A percentile compares a stretch with the other conserved stretches of the same genome.
Conservation (phyloP, 1,140 invertebrate genomes). For the Neomicropteryx cornuta region DNA sequence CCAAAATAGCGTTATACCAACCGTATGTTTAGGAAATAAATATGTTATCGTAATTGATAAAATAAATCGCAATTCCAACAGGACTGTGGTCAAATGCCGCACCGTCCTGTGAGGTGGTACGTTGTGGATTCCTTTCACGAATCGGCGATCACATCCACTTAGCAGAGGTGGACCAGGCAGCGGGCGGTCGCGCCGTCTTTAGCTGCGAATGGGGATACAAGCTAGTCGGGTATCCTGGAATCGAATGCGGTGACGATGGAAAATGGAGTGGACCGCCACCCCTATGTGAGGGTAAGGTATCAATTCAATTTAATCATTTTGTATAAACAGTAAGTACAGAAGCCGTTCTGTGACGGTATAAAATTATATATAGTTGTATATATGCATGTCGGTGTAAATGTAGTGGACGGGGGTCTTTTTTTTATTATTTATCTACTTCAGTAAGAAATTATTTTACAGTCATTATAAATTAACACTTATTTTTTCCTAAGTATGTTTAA, state of each 20-base stretch:
- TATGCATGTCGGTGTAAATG: too few species aligned
- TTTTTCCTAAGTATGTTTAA: too few species aligned
- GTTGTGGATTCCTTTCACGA: conserved; percentile 53
- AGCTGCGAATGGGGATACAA: conserved; percentile 72
- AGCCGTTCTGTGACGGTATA: too few species aligned
- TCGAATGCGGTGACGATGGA: conserved; percentile 66
- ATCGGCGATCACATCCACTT: conserved; percentile 41
- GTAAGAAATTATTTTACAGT: too few species aligned
- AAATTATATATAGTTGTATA: too few species aligned
- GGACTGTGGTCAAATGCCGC: conserved; percentile 63
- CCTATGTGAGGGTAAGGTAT: conserved; percentile 51
- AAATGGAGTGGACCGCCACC: conserved; percentile 68
- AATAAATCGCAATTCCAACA: conserved; percentile 24
- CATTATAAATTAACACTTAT: too few species aligned
- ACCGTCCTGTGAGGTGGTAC: conserved; percentile 61
- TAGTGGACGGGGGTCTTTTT: not conserved
- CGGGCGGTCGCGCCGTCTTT: conserved; percentile 60
- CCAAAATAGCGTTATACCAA: too few species aligned
- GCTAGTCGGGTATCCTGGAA: conserved; percentile 55
- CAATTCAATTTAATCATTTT: not conserved
- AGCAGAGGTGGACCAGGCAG: conserved; percentile 43
- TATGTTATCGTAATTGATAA: conserved; percentile 1
- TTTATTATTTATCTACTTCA: too few species aligned
- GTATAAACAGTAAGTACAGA: not conserved
- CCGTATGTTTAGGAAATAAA: too few species aligned